Conservation (phyloP, 64 coral and sea anemone species). For the Exaiptasia diaphana region DNA sequence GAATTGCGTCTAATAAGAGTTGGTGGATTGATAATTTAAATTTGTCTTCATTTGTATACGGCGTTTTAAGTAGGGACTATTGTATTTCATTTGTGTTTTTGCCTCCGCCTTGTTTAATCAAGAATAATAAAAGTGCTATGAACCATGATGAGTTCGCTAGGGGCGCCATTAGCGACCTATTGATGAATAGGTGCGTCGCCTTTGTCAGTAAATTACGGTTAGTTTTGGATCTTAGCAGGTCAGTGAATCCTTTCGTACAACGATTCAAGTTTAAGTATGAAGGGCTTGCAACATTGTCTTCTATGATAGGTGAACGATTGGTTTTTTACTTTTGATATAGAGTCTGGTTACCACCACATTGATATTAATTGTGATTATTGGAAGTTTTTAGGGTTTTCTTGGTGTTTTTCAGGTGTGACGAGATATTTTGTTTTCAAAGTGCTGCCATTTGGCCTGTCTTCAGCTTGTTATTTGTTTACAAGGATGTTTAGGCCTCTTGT, state of each 20-base stretch:
- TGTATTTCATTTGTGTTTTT: background rate
- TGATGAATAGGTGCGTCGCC: background rate
- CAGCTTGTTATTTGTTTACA: conserved; percentile 6
- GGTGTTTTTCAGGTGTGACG: background rate
- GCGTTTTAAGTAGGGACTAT: background rate
- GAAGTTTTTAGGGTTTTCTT: conserved; percentile 38
- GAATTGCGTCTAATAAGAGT: background rate
- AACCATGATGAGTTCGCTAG: background rate
- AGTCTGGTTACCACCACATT: conserved; percentile 29
- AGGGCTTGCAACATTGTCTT: conserved; percentile 12
- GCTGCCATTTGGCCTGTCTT: background rate
- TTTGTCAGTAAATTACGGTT: conserved; percentile 23
- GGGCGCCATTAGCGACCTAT: background rate
- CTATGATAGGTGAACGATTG: conserved; percentile 22
- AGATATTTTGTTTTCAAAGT: background rate
- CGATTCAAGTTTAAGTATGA: conserved; percentile 35
- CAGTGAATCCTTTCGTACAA: background rate
- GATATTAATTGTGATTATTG: conserved; percentile 21
- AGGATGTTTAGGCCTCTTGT: background rate
- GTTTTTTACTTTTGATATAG: conserved; percentile 38
- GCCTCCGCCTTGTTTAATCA: background rate
- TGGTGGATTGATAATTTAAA: background rate
- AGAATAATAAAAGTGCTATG: background rate
- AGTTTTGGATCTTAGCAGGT: conserved; percentile 21
- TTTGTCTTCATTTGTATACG: background rate